Percentiles rank a stretch among this genome's conserved stretches.
phyloP scores from a whole-genome alignment of 1,140 invertebrate genomes.

The Orius insidiosus region DNA sequence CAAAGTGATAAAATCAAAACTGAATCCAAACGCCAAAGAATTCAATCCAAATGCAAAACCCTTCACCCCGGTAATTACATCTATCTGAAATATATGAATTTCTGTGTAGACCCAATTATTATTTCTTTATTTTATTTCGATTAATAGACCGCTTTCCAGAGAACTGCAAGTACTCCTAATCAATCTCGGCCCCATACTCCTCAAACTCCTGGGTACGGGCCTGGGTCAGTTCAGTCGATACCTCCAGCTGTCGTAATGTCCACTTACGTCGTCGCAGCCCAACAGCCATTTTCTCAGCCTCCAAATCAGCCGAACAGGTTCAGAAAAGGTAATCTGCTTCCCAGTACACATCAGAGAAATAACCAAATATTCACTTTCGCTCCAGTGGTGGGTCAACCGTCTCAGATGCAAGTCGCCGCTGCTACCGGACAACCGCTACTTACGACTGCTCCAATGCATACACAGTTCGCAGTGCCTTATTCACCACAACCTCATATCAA shows the following conservation, averaged over 20 bases:
- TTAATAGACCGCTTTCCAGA: conserved; percentile 25
- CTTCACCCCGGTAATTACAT: conserved; percentile 65
- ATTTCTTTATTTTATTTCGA: no score
- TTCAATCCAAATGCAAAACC: conserved; percentile 71
- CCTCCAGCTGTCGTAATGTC: conserved; percentile 31
- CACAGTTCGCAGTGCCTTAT: conserved; percentile 23
- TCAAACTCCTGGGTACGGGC: conserved; percentile 46
- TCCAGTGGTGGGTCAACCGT: conserved; percentile 22
- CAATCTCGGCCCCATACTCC: conserved; percentile 63
- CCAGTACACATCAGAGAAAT: no score
- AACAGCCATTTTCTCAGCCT: conserved; percentile 26
- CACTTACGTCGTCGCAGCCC: conserved; percentile 25
- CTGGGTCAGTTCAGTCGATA: conserved; percentile 26
- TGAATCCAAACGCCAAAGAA: conserved; percentile 79
- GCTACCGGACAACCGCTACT: conserved; percentile 70
- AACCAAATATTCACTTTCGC: no score
- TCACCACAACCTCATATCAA: conserved; percentile 25
- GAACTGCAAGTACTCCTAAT: conserved; percentile 44
- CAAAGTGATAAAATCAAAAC: conserved; percentile 46
- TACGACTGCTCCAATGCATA: conserved; percentile 40
- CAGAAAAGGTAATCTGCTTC: conserved; percentile 29
- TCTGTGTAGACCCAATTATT: no score
- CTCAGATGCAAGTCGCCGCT: conserved; percentile 50
- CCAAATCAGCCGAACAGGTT: conserved; percentile 28
- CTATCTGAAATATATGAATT: no score